Conservation (phyloP, 2,113 vertebrate genomes). For the Brevimyrus niger region DNA sequence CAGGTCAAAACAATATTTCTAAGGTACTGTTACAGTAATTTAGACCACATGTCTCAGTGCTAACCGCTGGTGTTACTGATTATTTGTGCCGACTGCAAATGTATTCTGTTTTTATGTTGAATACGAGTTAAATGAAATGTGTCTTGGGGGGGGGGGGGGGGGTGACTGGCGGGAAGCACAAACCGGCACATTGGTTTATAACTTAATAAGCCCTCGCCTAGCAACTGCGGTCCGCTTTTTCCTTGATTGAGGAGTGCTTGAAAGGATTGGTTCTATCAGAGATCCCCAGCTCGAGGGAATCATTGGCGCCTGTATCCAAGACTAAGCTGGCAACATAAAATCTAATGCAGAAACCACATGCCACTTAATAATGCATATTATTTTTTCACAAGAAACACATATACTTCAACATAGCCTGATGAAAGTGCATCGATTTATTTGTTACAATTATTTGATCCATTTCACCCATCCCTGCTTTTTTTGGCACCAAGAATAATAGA, state of each 20-base stretch:
- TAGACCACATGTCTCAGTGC: not conserved
- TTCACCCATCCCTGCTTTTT: not conserved
- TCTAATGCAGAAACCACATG: not conserved
- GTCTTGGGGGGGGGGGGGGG: not conserved
- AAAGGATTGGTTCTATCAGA: constrained; percentile 9
- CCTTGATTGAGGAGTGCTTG: constrained; percentile 11
- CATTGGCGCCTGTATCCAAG: not conserved
- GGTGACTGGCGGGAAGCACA: not conserved
- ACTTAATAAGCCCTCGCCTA: constrained; percentile 22
- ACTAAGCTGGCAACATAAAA: not conserved
- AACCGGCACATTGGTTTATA: constrained; percentile 19
- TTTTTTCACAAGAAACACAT: not conserved
- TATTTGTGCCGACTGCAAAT: not conserved
- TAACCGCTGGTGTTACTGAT: not conserved
- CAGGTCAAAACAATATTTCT: not conserved
- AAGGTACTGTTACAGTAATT: not conserved
- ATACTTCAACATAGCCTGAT: not conserved
- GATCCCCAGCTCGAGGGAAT: not conserved
- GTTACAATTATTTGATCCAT: not conserved
- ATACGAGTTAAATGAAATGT: constrained; percentile 11
- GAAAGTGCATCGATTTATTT: not conserved
- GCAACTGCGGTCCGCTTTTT: constrained; percentile 12
- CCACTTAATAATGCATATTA: not conserved
- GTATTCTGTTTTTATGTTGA: constrained; percentile 1
- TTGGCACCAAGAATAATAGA: not conserved